Evolutionary conservation across 2,113 vertebrate species (phyloP), one percentile per base, ranked within the genome.

Genomic region (Phyllopteryx taeniolatus): DNA sequence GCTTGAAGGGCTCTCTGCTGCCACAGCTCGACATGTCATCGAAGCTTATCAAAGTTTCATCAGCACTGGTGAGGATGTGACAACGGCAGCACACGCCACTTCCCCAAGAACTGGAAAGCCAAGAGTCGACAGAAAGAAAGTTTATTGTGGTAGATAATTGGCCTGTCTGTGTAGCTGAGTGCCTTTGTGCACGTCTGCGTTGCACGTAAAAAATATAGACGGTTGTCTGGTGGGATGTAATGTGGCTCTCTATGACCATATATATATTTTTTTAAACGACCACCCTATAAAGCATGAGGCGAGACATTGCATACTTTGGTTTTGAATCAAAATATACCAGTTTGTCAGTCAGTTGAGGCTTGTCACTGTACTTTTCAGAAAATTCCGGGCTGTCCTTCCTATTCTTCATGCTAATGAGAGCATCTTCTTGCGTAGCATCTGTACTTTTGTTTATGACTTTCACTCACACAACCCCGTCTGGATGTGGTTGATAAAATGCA

Each of bases 11-110:
- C 59, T 61, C 33, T 33, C 59, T 17, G 59, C 59, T 61, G 59
- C 59, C 59, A 27, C 59, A 61, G 59, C 59, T 61, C 59, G 10
- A 61, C 59, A 8, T 61, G 59, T 61, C 59, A 35, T 61, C 31
- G 27, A 14, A 35, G 59, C 59, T 35, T 61, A 61, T 61, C 59
- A 61, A 61, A 61, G 59, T 61, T 61, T 61, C 59, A 61, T 61
- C 59, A 61, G 59, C 59, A 8, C 2, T 17, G 59, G 59, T 31
- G 59, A 15, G 31, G 31, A 61, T 31, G 59, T 35, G 59, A 61
- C 31, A 35, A 19, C 59, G 22, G 59, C 59, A 8, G 22, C 22
- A 14, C 56, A 14, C 56, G 22, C 12, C 22, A n/a, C 56, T 27
- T 61, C 59, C 5, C 59, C 31, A 35, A 14, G 31, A 61, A 61